phyloP scores from a whole-genome alignment of 2,113 vertebrate genomes.

The Phoenicopterus ruber region DNA sequence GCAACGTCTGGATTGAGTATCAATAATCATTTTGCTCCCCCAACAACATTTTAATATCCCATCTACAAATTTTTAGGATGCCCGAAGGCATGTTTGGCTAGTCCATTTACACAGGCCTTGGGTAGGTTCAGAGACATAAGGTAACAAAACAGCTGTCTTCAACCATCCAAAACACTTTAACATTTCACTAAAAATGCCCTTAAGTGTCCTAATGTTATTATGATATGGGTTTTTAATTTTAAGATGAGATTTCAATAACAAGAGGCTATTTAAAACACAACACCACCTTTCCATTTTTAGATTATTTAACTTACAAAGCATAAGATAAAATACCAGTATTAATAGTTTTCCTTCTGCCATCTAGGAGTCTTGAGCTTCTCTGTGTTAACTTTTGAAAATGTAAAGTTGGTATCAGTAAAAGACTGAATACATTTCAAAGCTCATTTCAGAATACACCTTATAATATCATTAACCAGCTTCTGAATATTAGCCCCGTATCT shows the following conservation, averaged over 20 bases:
- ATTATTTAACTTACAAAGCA: not conserved
- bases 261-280: not conserved
- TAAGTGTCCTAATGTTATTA: constrained; percentile 9
- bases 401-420: not conserved
- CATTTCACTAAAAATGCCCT: constrained; percentile 31
- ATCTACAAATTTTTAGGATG: constrained; percentile 37
- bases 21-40: constrained; percentile 22
- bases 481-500: not conserved
- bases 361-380: not conserved
- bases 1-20: constrained; percentile 1
- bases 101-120: not conserved
- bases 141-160: constrained; percentile 5
- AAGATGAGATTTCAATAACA: not conserved
- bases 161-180: constrained; percentile 28
- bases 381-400: not conserved
- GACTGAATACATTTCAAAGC: not conserved
- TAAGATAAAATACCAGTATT: not conserved
- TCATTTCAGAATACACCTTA: not conserved
- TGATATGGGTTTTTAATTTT: constrained; percentile 29
- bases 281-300: not conserved
- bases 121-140: constrained; percentile 1
- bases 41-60: constrained; percentile 24
- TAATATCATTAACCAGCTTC: not conserved
- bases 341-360: not conserved
- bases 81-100: constrained; percentile 18